Percentiles rank a stretch among this genome's conserved stretches.
Evolutionary conservation across 2,113 vertebrate species (phyloP).

Genomic region (Lota lota): DNA sequence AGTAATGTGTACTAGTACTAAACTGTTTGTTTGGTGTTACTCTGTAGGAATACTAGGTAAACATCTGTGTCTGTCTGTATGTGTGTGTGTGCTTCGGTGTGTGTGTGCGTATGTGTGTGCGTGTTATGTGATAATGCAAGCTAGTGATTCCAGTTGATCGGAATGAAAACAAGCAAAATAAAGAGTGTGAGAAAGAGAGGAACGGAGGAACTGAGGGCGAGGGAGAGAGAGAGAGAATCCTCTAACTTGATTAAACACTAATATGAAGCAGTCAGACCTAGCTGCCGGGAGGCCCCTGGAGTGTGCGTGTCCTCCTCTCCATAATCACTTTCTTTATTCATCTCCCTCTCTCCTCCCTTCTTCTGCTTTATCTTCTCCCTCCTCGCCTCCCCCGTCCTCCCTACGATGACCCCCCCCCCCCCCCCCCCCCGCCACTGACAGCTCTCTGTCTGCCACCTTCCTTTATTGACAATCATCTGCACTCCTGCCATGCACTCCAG

Average conservation of each 20-base stretch:
- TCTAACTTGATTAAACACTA: no score
- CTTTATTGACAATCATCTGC: no score
- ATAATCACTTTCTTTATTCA: constrained; percentile 4
- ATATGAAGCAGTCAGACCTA: constrained; percentile 20
- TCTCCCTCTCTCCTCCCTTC: constrained; percentile 18
- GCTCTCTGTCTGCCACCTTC: no score
- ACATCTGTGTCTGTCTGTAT: background rate
- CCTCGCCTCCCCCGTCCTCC: background rate
- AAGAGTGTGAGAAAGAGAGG: no score
- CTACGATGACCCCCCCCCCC: background rate
- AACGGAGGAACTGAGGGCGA: no score
- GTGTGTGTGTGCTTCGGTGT: background rate
- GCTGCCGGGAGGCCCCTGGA: no score
- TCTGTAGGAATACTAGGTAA: constrained; percentile 23
- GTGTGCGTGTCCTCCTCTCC: constrained; percentile 16
- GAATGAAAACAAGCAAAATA: no score
- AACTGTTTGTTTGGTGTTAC: no score
- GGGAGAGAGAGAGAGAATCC: no score
- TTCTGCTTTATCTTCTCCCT: background rate
- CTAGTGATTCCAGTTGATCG: no score
- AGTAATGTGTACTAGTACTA: no score
- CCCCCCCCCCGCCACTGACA: background rate
- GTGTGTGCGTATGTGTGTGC: background rate
- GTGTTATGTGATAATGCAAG: background rate
- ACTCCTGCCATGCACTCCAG: no score